Percentiles rank a stretch among this genome's conserved stretches.
Evolutionary conservation across 2,113 vertebrate genomes (phyloP).

Genomic region (Siniperca knerii): DNA sequence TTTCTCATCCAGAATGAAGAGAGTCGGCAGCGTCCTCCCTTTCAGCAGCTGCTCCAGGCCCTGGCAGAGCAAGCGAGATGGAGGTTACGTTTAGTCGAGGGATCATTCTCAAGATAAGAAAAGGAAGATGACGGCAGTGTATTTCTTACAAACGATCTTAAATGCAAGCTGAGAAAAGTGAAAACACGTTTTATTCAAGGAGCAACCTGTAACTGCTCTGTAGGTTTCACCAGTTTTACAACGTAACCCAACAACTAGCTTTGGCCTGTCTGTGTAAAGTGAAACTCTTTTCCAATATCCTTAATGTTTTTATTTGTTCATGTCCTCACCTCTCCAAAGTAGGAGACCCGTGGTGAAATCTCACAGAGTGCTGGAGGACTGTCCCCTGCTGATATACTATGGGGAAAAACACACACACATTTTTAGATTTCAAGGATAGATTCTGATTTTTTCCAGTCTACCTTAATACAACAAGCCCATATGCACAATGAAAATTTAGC

Average conservation of each 20-base stretch:
- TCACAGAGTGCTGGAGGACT: constrained; percentile 87
- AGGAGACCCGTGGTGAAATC: constrained; percentile 94
- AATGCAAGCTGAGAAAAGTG: background rate
- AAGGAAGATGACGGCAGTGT: too few relatives aligned
- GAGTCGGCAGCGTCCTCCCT: constrained; percentile 83
- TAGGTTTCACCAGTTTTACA: background rate
- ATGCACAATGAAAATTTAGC: background rate
- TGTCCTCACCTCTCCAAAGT: constrained; percentile 93
- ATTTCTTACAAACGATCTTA: background rate
- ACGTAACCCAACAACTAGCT: background rate
- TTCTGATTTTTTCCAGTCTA: background rate
- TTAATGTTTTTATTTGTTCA: background rate
- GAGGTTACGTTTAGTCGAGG: background rate
- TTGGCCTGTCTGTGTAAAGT: background rate
- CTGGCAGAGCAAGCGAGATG: constrained; percentile 74
- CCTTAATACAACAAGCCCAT: background rate
- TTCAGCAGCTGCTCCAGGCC: constrained; percentile 88
- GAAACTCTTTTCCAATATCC: background rate
- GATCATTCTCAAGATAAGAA: background rate
- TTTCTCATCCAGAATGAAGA: constrained; percentile 85
- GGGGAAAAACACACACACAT: constrained; percentile 12
- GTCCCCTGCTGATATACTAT: constrained; percentile 75
- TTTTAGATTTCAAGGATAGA: background rate
- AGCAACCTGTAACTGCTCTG: background rate
- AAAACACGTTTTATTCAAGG: background rate